phyloP scores from a whole-genome alignment of 2,113 vertebrate species.

The Tachysurus fulvidraco region DNA sequence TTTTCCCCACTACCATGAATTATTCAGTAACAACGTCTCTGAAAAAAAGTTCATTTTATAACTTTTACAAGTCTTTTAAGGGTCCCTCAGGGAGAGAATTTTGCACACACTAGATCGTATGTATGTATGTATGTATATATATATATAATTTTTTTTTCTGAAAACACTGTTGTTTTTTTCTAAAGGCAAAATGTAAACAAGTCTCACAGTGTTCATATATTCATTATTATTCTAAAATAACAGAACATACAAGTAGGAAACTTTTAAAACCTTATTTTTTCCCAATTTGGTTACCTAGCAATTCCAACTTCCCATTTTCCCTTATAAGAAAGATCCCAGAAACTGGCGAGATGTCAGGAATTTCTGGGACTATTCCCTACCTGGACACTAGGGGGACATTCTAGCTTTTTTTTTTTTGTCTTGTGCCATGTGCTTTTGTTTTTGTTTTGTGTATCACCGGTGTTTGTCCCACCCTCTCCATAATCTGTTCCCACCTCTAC shows the following conservation, averaged over 20 bases:
- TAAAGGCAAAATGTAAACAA: neutral
- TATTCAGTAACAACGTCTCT: neutral
- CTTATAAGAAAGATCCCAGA: neutral
- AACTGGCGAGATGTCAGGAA: no score
- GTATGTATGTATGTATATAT: neutral
- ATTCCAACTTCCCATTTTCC: neutral
- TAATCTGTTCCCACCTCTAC: no score
- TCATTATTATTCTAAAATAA: neutral
- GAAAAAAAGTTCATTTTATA: neutral
- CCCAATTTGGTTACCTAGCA: neutral
- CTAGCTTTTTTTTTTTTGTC: no score
- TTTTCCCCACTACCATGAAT: neutral
- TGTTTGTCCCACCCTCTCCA: no score
- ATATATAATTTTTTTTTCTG: neutral
- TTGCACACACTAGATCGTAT: neutral
- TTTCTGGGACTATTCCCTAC: no score
- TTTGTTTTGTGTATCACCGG: no score
- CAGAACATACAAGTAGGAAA: neutral
- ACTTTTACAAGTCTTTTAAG: neutral
- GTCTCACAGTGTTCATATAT: neutral
- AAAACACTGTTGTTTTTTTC: neutral
- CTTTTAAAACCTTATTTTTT: neutral
- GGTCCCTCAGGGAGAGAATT: neutral
- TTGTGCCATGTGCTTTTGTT: no score
- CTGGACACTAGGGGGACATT: no score